Percentiles rank a stretch among this genome's conserved stretches.
Evolutionary conservation across 2,113 vertebrate species (phyloP).

Genomic region (Nothoprocta pentlandii): DNA sequence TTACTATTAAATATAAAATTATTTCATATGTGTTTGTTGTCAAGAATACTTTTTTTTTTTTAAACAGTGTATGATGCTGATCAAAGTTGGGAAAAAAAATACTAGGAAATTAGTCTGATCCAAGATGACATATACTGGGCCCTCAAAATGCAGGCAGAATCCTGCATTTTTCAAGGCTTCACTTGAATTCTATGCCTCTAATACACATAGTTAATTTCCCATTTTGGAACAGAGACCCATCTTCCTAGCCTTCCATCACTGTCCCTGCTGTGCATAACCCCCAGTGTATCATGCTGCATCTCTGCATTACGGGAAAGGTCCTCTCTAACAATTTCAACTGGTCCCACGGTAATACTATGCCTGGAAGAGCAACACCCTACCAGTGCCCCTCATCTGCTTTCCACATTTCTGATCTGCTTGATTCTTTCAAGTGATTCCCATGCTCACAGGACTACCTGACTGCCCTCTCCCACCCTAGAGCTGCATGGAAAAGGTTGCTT

Average conservation of each 20-base stretch:
- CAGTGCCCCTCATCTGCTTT: background rate
- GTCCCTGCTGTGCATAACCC: background rate
- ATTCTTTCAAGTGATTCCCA: background rate
- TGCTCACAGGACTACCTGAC: background rate
- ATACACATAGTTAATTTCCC: background rate
- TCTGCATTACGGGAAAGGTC: background rate
- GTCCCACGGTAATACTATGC: background rate
- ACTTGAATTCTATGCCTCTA: background rate
- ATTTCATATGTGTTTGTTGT: background rate
- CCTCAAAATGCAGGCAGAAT: background rate
- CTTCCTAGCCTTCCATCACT: background rate
- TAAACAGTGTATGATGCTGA: background rate
- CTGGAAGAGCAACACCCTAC: background rate
- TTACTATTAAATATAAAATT: background rate
- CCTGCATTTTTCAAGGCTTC: background rate
- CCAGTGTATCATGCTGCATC: accelerated
- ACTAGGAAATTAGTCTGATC: background rate
- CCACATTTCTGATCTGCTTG: background rate
- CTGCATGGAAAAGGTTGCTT: background rate
- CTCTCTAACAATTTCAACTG: background rate
- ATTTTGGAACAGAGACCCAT: background rate
- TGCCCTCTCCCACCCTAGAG: background rate
- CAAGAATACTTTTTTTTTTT: background rate
- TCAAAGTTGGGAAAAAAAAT: background rate
- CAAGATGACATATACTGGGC: background rate